phyloP scores from a whole-genome alignment of 2,113 vertebrate species.

The Dipodomys spectabilis region DNA sequence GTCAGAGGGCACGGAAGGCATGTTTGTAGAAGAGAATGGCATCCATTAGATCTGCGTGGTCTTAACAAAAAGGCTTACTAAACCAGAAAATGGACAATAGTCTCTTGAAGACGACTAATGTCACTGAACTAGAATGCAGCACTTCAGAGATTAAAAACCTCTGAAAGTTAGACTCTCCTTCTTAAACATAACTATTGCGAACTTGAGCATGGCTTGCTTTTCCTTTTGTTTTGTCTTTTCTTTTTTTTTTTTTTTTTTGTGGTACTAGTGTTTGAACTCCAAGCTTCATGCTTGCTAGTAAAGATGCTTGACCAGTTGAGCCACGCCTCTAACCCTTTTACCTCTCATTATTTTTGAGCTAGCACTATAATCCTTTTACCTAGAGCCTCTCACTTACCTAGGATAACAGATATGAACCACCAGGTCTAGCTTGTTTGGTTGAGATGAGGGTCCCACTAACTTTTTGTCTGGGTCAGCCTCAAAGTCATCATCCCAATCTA shows the following conservation, averaged over 20 bases:
- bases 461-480: too few species aligned
- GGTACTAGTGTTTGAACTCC: too few species aligned
- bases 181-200: neutral
- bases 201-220: neutral
- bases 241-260: neutral
- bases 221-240: neutral
- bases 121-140: neutral
- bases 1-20: neutral
- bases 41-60: neutral
- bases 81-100: neutral
- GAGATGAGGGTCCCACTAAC: too few species aligned
- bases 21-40: neutral
- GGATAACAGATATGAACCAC: too few species aligned
- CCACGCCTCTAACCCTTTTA: too few species aligned
- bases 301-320: too few species aligned
- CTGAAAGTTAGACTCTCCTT: neutral
- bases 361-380: too few species aligned
- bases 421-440: too few species aligned
- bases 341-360: too few species aligned
- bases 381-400: too few species aligned
- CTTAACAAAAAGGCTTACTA: conserved; percentile 17
- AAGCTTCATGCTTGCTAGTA: too few species aligned
- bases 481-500: too few species aligned
- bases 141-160: conserved; percentile 31
- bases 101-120: neutral